phyloP scores from a whole-genome alignment of 2,888 invertebrate species.

The Ennomos quercinarius region DNA sequence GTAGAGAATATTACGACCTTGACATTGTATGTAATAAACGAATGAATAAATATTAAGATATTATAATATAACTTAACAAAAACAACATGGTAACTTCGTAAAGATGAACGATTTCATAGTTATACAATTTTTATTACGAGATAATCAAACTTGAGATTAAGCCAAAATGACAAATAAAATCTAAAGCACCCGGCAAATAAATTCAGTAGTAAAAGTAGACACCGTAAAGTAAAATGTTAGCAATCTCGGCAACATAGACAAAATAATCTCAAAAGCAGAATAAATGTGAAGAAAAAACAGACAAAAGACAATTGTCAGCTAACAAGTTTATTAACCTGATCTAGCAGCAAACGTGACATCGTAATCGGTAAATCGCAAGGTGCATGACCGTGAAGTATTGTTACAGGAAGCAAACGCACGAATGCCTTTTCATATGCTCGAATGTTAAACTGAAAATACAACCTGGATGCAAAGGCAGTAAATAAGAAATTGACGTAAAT shows the following conservation, averaged over 20 bases:
- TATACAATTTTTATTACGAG: no score
- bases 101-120: no score
- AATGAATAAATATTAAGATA: no score
- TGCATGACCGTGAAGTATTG: slow-evolving; percentile 73
- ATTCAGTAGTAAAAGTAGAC: slow-evolving; percentile 1
- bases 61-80: no score
- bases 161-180: no score
- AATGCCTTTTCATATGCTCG: slow-evolving; percentile 58
- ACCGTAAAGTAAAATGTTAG: slow-evolving; percentile 12
- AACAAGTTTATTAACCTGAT: slow-evolving; percentile 75
- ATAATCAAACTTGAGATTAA: no score
- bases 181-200: no score
- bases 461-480: slow-evolving; percentile 29
- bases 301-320: slow-evolving; percentile 58
- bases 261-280: slow-evolving; percentile 37
- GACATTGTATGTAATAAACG: slow-evolving; percentile 21
- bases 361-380: slow-evolving; percentile 70
- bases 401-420: slow-evolving; percentile 63
- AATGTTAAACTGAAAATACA: slow-evolving; percentile 24
- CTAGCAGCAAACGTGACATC: slow-evolving; percentile 67
- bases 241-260: slow-evolving; percentile 22
- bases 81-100: no score
- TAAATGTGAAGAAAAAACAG: slow-evolving; percentile 52
- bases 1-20: slow-evolving; percentile 29
- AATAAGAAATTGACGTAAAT: slow-evolving; percentile 34